Base-by-base conservation (phyloP, 2,888 invertebrate genomes). In the Pollenia amentaria region DNA sequence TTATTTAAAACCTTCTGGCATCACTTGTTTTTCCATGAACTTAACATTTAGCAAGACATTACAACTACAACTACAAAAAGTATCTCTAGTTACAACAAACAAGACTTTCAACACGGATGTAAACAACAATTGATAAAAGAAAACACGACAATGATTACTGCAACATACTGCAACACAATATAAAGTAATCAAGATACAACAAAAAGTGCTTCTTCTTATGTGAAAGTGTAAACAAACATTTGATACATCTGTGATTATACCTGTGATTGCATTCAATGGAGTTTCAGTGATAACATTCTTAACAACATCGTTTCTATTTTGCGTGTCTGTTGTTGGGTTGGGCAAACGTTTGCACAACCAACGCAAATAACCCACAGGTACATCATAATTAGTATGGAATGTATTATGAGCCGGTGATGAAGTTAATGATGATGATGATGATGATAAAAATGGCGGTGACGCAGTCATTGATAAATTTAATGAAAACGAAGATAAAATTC, bases 291-390 rank as follows among this genome's bases (percentile, higher is more conserved):
- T 53, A 55, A 46, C 18, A 46, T 55, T 69, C 16, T 73, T 64
- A 42, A 21, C 29, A 51, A 57, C 51, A 75, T 51, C 51, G 14
- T 12, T 44, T 16, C 29, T 67, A 73, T 46, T 62, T 18, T 48
- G 57, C 10, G 51, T 72, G 6, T 29, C 53, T 48, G 57, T 21
- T 44, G 11, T 46, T 69, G 6, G 18, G 64, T 16, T 46, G 14
- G 38, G 38, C 40, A 84, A 60, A 77, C 76, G 86, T 81, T 84
- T 80, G 51, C 87, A 87, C 62, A 87, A 48, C 76, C 73, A 82
- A 69, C 84, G 84, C 53, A 87, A 81, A 87, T 84, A 84, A 53
- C 77, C 80, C 60, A 69, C 46, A 51, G 77, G 84, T 48, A 77
- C 40, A 73, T 87, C 72, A 67, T 84, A 80, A 84, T 84, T 87